A percentile compares a stretch with the other conserved stretches of the same genome.
Evolutionary conservation across 1,140 invertebrate species (phyloP).

Genomic region (Holotrichia oblita): DNA sequence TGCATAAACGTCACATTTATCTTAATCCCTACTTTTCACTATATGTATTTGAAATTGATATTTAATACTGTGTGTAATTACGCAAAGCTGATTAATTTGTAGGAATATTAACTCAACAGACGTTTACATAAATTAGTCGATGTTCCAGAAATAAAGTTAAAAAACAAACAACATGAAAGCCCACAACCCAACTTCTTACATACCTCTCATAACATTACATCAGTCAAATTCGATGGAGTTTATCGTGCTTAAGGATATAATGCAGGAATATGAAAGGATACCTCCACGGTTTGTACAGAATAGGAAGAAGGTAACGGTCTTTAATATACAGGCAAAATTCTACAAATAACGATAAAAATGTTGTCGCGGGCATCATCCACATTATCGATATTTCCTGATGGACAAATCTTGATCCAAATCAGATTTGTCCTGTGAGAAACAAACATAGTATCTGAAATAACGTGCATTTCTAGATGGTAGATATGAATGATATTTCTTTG

Average conservation of each 20-base stretch:
- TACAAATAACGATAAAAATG: slow-evolving; percentile 58
- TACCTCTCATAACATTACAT: slow-evolving; percentile 39
- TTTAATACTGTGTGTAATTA: too few species aligned
- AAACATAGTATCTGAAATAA: slow-evolving; percentile 55
- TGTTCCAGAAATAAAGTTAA: slow-evolving; percentile 61
- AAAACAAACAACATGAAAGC: neutral
- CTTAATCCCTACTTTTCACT: too few species aligned
- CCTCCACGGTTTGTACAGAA: slow-evolving; percentile 59
- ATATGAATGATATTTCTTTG: neutral
- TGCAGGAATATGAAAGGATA: slow-evolving; percentile 63
- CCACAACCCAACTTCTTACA: slow-evolving; percentile 23
- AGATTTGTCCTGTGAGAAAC: slow-evolving; percentile 53
- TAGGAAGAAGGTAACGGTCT: slow-evolving; percentile 59
- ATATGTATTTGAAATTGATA: too few species aligned
- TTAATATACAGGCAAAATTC: slow-evolving; percentile 61
- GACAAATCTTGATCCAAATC: slow-evolving; percentile 52
- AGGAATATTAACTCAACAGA: too few species aligned
- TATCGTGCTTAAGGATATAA: slow-evolving; percentile 57
- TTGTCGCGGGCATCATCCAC: slow-evolving; percentile 59
- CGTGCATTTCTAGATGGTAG: slow-evolving; percentile 42
- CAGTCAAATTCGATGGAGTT: slow-evolving; percentile 47
- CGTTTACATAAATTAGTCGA: too few species aligned
- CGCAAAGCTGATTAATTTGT: too few species aligned
- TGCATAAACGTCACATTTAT: too few species aligned
- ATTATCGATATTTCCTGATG: slow-evolving; percentile 55